Base-by-base conservation (phyloP, 2,888 invertebrate species). In the Corythucha ciliata region DNA sequence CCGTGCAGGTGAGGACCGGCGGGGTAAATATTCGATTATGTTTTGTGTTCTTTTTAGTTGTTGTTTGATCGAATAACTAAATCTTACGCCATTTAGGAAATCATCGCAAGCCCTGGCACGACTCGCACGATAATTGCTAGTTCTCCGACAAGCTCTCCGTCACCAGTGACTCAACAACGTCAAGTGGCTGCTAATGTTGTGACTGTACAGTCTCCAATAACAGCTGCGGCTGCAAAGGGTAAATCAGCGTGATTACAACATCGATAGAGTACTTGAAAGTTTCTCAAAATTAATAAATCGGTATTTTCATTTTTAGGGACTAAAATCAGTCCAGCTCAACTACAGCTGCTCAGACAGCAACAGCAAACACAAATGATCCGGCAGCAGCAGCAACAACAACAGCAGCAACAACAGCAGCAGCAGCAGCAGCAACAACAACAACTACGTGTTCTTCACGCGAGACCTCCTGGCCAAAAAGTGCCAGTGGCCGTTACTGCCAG, bases 321-420 rank as follows among this genome's bases (percentile, higher is more conserved):
- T 34, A 75, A 76, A 63, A 64, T 77, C 20, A 74, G 72, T 20
- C 71, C 70, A 3, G 73, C 74, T 0, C 78, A 77, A 58, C 60
- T 78, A 48, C 77, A 80, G 61, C 72, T 79, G 61, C 77, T 79
- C 59, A 72, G 79, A n/a, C 81, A 80, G 63, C 78, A 77, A 45
- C 61, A 59, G 48, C n/a, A n/a, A n/a, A n/a, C n/a, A n/a, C n/a
- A n/a, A n/a, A 49, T 54, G n/a, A 22, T 58, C 18, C 33, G 57
- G 22, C 60, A 58, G 24, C 62, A 61, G 47, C 59, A 58, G 29
- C 58, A 55, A 26, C n/a, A n/a, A n/a, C n/a, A n/a, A n/a, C 42
- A 80, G 63, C 78, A 77, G 46, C 61, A 59, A 48, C n/a, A n/a
- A n/a, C n/a, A n/a, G n/a, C n/a, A n/a, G n/a, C 51, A 53, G n/a